Conservation (phyloP, 2,888 invertebrate species). For the Cephus nigrinus region DNA sequence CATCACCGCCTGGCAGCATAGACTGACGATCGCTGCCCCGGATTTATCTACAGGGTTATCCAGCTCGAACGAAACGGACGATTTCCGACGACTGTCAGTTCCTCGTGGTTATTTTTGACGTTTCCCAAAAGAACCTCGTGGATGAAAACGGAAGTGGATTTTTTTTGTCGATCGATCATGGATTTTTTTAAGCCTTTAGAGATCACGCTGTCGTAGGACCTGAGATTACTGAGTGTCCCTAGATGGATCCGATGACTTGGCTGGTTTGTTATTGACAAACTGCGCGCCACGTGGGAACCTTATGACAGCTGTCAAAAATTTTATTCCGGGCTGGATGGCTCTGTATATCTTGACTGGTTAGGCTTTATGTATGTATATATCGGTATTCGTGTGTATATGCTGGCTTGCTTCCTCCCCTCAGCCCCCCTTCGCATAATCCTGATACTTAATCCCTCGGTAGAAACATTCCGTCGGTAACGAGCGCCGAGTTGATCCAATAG, state of each 20-base stretch:
- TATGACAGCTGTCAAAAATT: background rate
- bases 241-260: background rate
- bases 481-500: conserved; percentile 46
- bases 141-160: background rate
- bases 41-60: conserved; percentile 25
- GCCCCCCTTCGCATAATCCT: conserved; percentile 27
- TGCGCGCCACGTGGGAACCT: background rate
- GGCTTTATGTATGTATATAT: background rate
- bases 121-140: background rate
- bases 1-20: conserved; percentile 52
- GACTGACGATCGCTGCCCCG: conserved; percentile 51
- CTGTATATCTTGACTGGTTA: background rate
- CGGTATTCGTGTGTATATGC: background rate
- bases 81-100: background rate
- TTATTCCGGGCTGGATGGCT: background rate
- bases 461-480: conserved; percentile 43
- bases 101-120: background rate
- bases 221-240: background rate
- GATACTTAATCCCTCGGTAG: conserved; percentile 34
- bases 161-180: background rate
- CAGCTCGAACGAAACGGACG: conserved; percentile 16
- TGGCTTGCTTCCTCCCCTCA: background rate
- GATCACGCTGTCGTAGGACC: background rate
- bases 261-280: background rate
- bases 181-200: background rate